Base-by-base conservation (phyloP, 92 coral and sea anemone genomes). In the Ricordea florida region DNA sequence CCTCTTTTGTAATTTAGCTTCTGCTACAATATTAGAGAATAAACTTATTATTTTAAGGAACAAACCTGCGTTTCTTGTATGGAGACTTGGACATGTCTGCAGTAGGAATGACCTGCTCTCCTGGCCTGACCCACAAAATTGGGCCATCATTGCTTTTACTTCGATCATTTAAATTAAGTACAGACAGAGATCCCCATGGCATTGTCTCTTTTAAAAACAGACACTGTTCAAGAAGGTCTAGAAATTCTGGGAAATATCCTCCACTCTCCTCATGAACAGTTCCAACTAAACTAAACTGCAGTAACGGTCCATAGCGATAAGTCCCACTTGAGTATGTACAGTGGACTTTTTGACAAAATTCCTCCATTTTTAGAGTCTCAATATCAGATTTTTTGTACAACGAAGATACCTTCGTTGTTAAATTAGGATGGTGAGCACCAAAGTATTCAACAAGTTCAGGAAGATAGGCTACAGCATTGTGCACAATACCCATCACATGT, bases 281-380 rank as follows among this genome's bases (percentile, higher is more conserved):
- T 20, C 99, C 99, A 4, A 96, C 99, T 58, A 96, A 66, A 74
- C 99, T 96, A 31, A 96, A 96, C 93, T 96, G 99, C 77, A 96
- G 40, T 21, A 92, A 62, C 0, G 97, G 97, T 5, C 99, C 99
- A 16, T 90, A 74, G 26, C 99, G 90, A 26, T 85, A 86, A 14
- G 99, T 96, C 20, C 99, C 99, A 60, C 59, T 44, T 45, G 91
- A 71, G 59, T 92, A 96, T 0, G 87, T 74, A 6, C 90, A 86
- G 28, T 96, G 90, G 15, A 96, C 94, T 79, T 90, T 65, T 20
- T 80, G 66, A 9, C 77, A 82, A 63, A 88, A 92, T 24, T 96
- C 97, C 2, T 69, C 73, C 92, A 96, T 92, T 66, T 88, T 85
- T 9, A 85, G 78, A 36, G 99, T 96, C 74, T 96, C 99, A 4